These are phyloP conservation scores for Phalloptychus januarius DNA, from an alignment of 2,797 vertebrate species.

Conservation along the genomic window DNA sequence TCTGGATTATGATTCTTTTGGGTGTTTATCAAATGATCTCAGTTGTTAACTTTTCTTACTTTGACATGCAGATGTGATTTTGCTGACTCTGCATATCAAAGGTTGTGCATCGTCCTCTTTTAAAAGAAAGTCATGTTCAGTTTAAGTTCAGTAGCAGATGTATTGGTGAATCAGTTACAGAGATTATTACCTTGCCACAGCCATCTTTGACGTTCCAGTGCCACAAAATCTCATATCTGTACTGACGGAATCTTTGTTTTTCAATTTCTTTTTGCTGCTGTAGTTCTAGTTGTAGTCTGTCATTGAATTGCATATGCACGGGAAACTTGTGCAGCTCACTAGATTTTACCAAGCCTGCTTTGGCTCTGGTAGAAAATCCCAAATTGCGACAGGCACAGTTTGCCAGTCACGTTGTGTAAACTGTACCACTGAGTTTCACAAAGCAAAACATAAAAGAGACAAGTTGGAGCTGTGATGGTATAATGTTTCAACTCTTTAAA, in stretches of 20 bases:
- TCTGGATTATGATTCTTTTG: background rate
- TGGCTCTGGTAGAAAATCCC: background rate
- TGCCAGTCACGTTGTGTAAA: background rate
- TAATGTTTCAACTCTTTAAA: constrained; percentile 34
- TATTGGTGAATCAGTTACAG: background rate
- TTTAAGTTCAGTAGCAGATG: background rate
- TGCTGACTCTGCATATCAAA: background rate
- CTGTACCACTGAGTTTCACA: background rate
- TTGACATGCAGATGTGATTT: background rate
- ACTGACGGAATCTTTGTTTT: background rate
- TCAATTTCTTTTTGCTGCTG: background rate
- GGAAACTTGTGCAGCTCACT: background rate
- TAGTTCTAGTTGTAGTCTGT: background rate
- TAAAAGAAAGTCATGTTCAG: background rate
- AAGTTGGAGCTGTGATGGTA: constrained; percentile 20
- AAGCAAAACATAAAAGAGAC: background rate
- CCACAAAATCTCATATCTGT: background rate
- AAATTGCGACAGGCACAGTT: background rate
- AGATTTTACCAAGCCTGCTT: background rate
- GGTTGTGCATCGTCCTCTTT: background rate
- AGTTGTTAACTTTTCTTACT: background rate
- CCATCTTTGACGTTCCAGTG: background rate
- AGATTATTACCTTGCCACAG: background rate
- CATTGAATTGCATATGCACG: background rate
- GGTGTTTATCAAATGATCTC: background rate